Conservation (phyloP, 2,888 invertebrate species). For the Empis livida region DNA sequence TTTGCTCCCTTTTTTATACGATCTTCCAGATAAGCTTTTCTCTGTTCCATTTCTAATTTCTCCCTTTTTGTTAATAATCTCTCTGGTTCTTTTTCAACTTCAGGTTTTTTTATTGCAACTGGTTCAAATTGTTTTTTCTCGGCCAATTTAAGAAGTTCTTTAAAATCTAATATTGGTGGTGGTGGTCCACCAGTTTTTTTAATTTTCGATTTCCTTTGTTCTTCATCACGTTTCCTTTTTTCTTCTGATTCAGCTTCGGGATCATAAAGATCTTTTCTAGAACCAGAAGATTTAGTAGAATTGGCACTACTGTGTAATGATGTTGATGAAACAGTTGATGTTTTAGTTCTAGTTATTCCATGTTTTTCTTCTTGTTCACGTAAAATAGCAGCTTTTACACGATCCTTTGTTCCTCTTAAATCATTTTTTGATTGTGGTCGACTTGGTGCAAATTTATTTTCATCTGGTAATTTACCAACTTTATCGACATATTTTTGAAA, state of each 20-base stretch:
- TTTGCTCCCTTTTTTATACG: conserved; percentile 19
- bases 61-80: conserved; percentile 71
- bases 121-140: conserved; percentile 75
- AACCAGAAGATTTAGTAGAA: background rate
- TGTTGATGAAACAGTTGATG: conserved; percentile 1
- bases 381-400: conserved; percentile 62
- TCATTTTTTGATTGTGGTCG: conserved; percentile 30
- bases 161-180: conserved; percentile 68
- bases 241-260: conserved; percentile 25
- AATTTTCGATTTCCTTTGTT: conserved; percentile 41
- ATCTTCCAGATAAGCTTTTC: conserved; percentile 50
- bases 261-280: conserved; percentile 23
- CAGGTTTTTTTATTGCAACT: conserved; percentile 39
- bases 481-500: conserved; percentile 79
- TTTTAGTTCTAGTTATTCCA: conserved; percentile 34
- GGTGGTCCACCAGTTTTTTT: conserved; percentile 36
- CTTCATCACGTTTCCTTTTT: conserved; percentile 27
- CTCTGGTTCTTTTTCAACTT: conserved; percentile 47
- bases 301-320: conserved; percentile 22
- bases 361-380: conserved; percentile 59
- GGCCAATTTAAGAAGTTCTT: conserved; percentile 65
- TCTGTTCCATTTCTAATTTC: conserved; percentile 58
- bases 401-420: conserved; percentile 48
- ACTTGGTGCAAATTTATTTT: conserved; percentile 51
- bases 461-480: conserved; percentile 58